These are phyloP conservation scores for Paramormyrops kingsleyae DNA, from an alignment of 2,113 vertebrate genomes.

Conservation along the genomic window DNA sequence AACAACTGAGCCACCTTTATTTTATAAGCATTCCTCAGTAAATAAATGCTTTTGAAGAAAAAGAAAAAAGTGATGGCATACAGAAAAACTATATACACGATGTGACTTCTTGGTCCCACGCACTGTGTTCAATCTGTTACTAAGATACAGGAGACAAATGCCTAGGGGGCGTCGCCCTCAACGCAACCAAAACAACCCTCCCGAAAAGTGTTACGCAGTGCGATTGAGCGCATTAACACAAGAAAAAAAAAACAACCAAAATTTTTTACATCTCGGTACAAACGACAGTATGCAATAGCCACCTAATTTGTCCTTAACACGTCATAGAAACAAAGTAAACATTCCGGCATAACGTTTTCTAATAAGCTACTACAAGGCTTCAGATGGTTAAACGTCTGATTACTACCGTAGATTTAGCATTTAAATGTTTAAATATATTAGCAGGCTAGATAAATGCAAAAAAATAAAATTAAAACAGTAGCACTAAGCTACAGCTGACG, in stretches of 20 bases:
- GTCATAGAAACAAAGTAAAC: neutral
- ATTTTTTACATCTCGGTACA: neutral
- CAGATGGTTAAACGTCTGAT: neutral
- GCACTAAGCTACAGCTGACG: constrained; percentile 1
- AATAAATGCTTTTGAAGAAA: neutral
- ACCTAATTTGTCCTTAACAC: neutral
- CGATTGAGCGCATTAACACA: neutral
- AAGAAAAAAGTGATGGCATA: neutral
- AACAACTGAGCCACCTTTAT: constrained; percentile 3
- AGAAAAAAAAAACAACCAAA: neutral
- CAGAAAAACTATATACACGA: neutral
- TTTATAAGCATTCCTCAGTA: neutral
- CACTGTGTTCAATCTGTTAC: neutral
- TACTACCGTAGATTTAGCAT: neutral
- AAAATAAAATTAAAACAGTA: neutral
- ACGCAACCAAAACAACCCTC: constrained; percentile 5
- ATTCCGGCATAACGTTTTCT: neutral
- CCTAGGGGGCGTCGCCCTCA: constrained; percentile 8
- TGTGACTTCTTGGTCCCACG: constrained; percentile 6
- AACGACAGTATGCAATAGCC: neutral
- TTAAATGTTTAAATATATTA: neutral
- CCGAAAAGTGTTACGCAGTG: constrained; percentile 5
- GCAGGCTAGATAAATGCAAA: neutral
- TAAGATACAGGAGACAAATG: neutral
- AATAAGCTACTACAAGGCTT: neutral